Conservation (phyloP, 2,797 vertebrate genomes). For the Adelosebastes latens region DNA sequence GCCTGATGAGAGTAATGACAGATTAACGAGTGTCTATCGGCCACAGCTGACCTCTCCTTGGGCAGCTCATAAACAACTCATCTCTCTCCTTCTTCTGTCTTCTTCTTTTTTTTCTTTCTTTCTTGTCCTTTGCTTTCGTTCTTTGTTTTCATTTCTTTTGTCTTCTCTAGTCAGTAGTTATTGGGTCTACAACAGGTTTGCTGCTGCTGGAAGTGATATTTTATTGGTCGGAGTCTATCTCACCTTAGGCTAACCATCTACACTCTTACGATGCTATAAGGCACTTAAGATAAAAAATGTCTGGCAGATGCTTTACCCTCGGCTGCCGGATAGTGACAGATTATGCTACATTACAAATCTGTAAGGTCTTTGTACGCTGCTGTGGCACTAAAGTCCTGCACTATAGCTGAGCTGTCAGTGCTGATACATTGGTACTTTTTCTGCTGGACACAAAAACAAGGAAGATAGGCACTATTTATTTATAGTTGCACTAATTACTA, state of each 20-base stretch:
- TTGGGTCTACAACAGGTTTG: slow-evolving; percentile 27
- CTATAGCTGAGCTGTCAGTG: not conserved
- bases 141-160: slow-evolving; percentile 22
- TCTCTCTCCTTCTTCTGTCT: slow-evolving; percentile 14
- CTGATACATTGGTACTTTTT: not conserved
- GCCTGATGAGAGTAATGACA: slow-evolving; percentile 80
- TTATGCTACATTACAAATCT: slow-evolving; percentile 33
- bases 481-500: slow-evolving; percentile 8
- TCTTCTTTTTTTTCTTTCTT: slow-evolving; percentile 6
- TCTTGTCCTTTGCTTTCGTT: slow-evolving; percentile 18
- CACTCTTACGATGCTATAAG: slow-evolving; percentile 7
- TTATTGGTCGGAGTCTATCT: slow-evolving; percentile 35
- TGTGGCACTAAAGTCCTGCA: slow-evolving; percentile 8
- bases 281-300: slow-evolving; percentile 24
- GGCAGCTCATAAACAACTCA: slow-evolving; percentile 72
- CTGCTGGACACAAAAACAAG: not conserved
- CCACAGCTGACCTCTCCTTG: slow-evolving; percentile 74
- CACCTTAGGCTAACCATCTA: slow-evolving; percentile 27
- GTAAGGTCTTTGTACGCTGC: not conserved
- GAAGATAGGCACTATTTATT: not conserved
- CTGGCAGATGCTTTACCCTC: not conserved
- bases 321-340: slow-evolving; percentile 28
- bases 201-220: slow-evolving; percentile 34
- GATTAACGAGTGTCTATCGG: slow-evolving; percentile 74
- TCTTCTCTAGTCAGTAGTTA: slow-evolving; percentile 37